Conservation (phyloP, 2,113 vertebrate genomes). For the Eptesicus fuscus region DNA sequence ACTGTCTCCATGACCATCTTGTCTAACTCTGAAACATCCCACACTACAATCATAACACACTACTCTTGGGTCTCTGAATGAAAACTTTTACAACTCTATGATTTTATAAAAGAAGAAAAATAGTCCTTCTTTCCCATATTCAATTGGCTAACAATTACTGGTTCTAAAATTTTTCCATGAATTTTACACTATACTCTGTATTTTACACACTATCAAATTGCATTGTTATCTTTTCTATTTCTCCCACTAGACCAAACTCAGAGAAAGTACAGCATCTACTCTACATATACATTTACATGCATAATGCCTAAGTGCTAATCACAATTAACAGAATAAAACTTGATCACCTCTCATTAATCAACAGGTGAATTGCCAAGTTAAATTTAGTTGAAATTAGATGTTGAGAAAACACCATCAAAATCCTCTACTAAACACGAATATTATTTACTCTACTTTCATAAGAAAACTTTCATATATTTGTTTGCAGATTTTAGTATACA, state of each 20-base stretch:
- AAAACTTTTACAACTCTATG: not conserved
- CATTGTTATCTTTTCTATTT: not conserved
- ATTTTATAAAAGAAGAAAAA: not conserved
- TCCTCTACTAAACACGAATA: not conserved
- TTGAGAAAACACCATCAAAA: not conserved
- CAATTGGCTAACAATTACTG: not conserved
- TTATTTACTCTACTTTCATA: not conserved
- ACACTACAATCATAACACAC: not conserved
- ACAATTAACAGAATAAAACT: not conserved
- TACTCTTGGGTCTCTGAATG: not conserved
- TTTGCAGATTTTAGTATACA: not conserved
- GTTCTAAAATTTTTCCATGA: not conserved
- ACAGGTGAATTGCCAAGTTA: not conserved
- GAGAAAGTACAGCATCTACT: not conserved
- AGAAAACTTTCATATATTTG: conserved; percentile 3
- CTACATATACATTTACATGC: not conserved
- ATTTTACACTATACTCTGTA: not conserved
- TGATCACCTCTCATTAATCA: not conserved
- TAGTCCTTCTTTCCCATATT: not conserved
- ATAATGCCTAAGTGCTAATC: not conserved
- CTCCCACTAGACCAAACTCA: not conserved
- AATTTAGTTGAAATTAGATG: not conserved
- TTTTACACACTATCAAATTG: not conserved
- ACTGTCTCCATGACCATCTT: not conserved
- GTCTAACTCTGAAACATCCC: not conserved